phyloP scores from a whole-genome alignment of 2,113 vertebrate species.

The Uropsilus gracilis region DNA sequence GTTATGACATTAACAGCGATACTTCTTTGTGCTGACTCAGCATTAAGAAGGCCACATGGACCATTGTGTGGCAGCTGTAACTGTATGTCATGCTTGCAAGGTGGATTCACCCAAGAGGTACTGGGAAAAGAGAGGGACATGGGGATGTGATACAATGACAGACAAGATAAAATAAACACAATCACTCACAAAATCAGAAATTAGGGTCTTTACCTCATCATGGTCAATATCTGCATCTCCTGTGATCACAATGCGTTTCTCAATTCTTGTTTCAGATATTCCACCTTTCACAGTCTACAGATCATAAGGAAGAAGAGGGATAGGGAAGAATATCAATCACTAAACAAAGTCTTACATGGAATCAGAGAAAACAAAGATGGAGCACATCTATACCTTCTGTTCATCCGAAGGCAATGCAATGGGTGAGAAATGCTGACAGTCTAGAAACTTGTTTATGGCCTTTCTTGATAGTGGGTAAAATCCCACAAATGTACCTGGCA shows the following conservation, averaged over 20 bases:
- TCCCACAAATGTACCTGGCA: slow-evolving; percentile 81
- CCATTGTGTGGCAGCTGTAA: background rate
- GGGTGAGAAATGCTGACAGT: background rate
- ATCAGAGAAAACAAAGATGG: background rate
- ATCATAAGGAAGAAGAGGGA: slow-evolving; percentile 21
- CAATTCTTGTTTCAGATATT: slow-evolving; percentile 98
- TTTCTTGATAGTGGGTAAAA: slow-evolving; percentile 88
- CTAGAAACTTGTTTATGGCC: slow-evolving; percentile 80
- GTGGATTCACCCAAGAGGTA: background rate
- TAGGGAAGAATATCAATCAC: background rate
- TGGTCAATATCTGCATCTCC: slow-evolving; percentile 98
- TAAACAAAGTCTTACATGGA: background rate
- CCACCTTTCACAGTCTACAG: slow-evolving; percentile 94
- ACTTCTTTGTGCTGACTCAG: background rate
- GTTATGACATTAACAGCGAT: background rate
- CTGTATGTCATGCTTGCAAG: rapidly evolving
- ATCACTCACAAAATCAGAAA: background rate
- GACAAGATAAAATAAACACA: background rate
- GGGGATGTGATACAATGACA: background rate
- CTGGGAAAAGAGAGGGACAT: background rate
- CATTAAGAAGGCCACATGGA: background rate
- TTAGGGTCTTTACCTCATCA: slow-evolving; percentile 90
- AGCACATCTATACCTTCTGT: background rate
- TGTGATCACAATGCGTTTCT: slow-evolving; percentile 98
- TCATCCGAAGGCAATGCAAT: background rate